A percentile compares a stretch with the other conserved stretches of the same genome.
Evolutionary conservation across 2,113 vertebrate genomes (phyloP).

Genomic region (Dasyurus viverrinus): DNA sequence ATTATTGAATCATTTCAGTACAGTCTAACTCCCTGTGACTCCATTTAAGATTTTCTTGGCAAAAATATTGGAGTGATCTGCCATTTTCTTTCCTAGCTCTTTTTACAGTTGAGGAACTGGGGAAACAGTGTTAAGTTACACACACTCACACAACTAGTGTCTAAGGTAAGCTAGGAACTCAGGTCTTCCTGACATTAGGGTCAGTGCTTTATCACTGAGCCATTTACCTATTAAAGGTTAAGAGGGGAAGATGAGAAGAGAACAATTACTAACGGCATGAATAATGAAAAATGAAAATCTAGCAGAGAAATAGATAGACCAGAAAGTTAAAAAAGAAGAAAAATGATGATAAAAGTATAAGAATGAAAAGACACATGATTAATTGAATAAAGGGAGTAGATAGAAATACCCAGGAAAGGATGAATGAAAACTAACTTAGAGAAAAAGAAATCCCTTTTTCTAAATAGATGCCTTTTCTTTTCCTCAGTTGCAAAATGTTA

Average conservation of each 20-base stretch:
- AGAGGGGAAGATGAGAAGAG: background rate
- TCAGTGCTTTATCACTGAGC: no score
- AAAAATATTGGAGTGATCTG: background rate
- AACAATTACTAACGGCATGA: background rate
- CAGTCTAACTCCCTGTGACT: background rate
- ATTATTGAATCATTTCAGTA: background rate
- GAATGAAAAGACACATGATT: background rate
- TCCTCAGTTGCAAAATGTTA: background rate
- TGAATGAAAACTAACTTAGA: background rate
- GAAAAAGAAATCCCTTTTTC: background rate
- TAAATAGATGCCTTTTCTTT: background rate
- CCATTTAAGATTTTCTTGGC: background rate
- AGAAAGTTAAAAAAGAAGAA: background rate
- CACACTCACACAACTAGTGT: background rate
- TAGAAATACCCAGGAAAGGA: background rate
- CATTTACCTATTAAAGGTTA: no score
- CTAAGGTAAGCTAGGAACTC: background rate
- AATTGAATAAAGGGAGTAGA: background rate
- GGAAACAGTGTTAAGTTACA: background rate
- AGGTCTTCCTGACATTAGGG: no score
- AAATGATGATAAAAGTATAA: background rate
- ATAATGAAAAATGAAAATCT: background rate
- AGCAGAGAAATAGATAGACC: background rate
- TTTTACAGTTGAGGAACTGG: background rate
- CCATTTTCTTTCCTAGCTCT: background rate